A percentile compares a stretch with the other conserved stretches of the same genome.
These are phyloP conservation scores for Pseudococcus viburni DNA, from an alignment of 2,888 invertebrate genomes.

Conservation along the genomic window DNA sequence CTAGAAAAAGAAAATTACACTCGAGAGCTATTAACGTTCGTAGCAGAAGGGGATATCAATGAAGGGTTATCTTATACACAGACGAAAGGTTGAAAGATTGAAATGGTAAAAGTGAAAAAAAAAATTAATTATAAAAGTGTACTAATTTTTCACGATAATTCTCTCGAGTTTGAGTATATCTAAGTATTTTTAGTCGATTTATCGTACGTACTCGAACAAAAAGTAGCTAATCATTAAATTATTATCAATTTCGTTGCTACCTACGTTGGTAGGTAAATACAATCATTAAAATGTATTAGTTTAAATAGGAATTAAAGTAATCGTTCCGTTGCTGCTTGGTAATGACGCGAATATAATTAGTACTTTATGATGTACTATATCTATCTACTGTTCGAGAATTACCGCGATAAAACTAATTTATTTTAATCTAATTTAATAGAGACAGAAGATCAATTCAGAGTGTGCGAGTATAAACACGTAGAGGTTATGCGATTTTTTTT, in stretches of 20 bases:
- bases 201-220: conserved; percentile 15
- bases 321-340: conserved; percentile 33
- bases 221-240: conserved; percentile 47
- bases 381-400: not conserved
- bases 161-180: conserved; percentile 10
- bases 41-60: not conserved
- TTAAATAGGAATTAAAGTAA: conserved; percentile 48
- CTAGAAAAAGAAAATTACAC: conserved; percentile 49
- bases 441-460: not conserved
- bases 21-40: not conserved
- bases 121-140: conserved; percentile 43
- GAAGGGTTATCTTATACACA: conserved; percentile 23
- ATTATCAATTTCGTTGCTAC: conserved; percentile 6
- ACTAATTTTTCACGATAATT: conserved; percentile 39
- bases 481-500: not conserved
- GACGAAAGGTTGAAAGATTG: conserved; percentile 52
- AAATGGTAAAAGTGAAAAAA: conserved; percentile 45
- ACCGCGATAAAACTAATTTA: conserved; percentile 30
- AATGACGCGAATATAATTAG: conserved; percentile 51
- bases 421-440: conserved; percentile 39
- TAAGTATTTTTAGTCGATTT: conserved; percentile 39
- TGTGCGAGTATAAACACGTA: not conserved
- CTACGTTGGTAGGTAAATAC: conserved; percentile 5
- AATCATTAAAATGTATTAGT: conserved; percentile 51
- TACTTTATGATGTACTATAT: not conserved